Conservation (phyloP, 2,888 invertebrate species). For the Himalopsyche tibetana region DNA sequence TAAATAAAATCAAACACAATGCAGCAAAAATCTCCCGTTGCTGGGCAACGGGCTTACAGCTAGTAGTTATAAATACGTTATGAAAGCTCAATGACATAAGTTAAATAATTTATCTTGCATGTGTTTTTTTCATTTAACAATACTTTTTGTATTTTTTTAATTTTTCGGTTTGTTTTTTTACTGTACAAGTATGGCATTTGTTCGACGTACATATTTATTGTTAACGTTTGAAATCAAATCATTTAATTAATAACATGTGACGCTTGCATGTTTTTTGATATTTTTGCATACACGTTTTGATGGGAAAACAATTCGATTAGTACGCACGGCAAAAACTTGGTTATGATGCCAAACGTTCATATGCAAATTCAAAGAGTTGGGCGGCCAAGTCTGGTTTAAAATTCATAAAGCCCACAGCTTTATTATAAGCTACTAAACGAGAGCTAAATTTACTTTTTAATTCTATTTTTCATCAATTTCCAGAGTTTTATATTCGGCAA, state of each 20-base stretch:
- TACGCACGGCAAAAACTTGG: neutral
- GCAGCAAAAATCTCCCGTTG: too few relatives aligned
- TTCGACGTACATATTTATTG: too few relatives aligned
- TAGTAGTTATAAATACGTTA: too few relatives aligned
- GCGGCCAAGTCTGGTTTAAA: slow-evolving; percentile 22
- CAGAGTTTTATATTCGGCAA: slow-evolving; percentile 13
- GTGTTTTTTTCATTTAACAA: too few relatives aligned
- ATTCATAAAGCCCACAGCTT: slow-evolving; percentile 34
- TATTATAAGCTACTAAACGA: slow-evolving; percentile 31
- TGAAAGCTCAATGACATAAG: too few relatives aligned
- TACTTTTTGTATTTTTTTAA: too few relatives aligned
- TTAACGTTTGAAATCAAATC: too few relatives aligned
- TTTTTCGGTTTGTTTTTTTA: too few relatives aligned
- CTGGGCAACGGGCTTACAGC: too few relatives aligned
- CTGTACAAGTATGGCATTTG: too few relatives aligned
- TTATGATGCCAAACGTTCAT: slow-evolving; percentile 6
- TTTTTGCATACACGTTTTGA: neutral
- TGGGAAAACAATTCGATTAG: slow-evolving; percentile 2
- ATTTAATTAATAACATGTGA: neutral
- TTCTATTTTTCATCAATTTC: slow-evolving; percentile 34
- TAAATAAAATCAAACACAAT: too few relatives aligned
- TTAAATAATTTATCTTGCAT: too few relatives aligned
- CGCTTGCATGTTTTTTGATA: neutral
- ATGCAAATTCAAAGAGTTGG: slow-evolving; percentile 14
- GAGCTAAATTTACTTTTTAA: slow-evolving; percentile 27